These are phyloP conservation scores for Amiota mariae DNA, from an alignment of 2,888 invertebrate genomes.

Conservation along the genomic window DNA sequence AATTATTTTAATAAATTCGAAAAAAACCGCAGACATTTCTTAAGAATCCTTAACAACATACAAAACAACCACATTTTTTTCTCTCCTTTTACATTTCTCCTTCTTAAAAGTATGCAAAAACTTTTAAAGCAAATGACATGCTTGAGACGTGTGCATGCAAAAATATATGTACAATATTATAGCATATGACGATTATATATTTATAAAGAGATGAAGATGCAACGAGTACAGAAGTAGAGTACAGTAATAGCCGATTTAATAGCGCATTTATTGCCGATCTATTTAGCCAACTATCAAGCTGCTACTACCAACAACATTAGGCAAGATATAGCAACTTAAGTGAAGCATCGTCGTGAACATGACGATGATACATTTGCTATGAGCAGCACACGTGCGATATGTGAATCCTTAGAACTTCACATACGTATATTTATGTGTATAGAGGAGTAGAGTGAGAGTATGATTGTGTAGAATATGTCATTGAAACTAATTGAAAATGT, in stretches of 20 bases:
- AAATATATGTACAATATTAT: too few relatives aligned
- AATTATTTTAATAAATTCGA: too few relatives aligned
- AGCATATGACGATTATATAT: too few relatives aligned
- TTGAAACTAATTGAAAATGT: conserved; percentile 61
- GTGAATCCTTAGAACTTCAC: neutral
- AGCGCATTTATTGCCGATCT: conserved; percentile 61
- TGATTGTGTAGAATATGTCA: conserved; percentile 52
- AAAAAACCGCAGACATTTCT: too few relatives aligned
- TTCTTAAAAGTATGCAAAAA: conserved; percentile 46
- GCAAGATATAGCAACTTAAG: neutral
- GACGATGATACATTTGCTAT: conserved; percentile 58
- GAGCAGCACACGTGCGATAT: conserved; percentile 38
- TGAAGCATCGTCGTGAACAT: conserved; percentile 14
- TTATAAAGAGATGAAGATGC: neutral
- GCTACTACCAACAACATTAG: neutral
- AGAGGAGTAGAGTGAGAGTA: neutral
- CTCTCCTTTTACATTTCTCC: too few relatives aligned
- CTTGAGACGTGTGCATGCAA: neutral
- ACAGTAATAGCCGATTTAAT: conserved; percentile 54
- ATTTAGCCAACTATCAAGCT: conserved; percentile 53
- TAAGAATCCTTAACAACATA: too few relatives aligned
- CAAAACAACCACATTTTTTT: too few relatives aligned
- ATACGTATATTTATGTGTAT: neutral
- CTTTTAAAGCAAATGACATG: conserved; percentile 42
- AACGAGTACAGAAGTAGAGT: neutral